These are phyloP conservation scores for Bursaphelenchus mucronatus DNA, from an alignment of 1,140 invertebrate genomes.

Conservation along the genomic window DNA sequence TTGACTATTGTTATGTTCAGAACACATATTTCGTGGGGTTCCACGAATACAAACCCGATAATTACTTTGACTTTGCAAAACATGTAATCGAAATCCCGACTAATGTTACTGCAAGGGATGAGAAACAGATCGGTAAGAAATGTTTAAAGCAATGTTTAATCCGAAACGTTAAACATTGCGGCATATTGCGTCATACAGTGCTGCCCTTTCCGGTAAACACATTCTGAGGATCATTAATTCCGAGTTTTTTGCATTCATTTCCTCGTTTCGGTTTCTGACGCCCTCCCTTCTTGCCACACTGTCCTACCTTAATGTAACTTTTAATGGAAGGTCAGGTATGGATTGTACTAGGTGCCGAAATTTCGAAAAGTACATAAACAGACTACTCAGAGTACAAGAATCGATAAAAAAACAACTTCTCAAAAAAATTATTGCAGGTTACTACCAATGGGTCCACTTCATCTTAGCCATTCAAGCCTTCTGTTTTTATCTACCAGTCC, in stretches of 20 bases:
- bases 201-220: too few species aligned
- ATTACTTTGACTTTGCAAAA: conserved; percentile 54
- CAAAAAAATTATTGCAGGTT: conserved; percentile 35
- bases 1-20: conserved; percentile 61
- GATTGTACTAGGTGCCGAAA: background rate
- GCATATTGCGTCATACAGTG: background rate
- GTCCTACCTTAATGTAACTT: too few species aligned
- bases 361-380: too few species aligned
- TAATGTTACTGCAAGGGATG: conserved; percentile 51
- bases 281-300: too few species aligned
- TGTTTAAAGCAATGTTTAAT: too few species aligned
- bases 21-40: conserved; percentile 60
- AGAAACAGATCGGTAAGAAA: conserved; percentile 53
- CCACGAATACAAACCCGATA: conserved; percentile 52
- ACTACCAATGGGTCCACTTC: conserved; percentile 64
- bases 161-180: background rate
- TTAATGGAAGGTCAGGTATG: too few species aligned
- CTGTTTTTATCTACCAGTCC: conserved; percentile 64
- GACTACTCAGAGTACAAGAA: background rate
- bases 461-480: conserved; percentile 65
- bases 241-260: background rate
- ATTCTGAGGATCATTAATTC: background rate
- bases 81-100: conserved; percentile 55
- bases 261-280: too few species aligned
- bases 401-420: background rate